A percentile compares a stretch with the other conserved stretches of the same genome.
These are phyloP conservation scores for Drosophila bocki DNA, from an alignment of 1,140 invertebrate species.

Conservation along the genomic window DNA sequence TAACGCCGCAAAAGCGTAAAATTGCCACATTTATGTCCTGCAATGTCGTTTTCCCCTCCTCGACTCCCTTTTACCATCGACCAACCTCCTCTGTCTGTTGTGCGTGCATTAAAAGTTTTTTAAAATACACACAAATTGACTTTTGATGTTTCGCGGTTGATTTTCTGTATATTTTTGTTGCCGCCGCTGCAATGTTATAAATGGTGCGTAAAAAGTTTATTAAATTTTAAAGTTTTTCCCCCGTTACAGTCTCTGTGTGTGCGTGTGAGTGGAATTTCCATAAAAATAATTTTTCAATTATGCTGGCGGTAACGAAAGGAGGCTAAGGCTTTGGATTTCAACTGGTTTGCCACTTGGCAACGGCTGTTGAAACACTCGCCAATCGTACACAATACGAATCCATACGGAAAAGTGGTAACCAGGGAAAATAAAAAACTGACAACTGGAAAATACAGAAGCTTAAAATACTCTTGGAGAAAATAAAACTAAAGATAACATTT, in stretches of 20 bases:
- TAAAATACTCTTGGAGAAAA: slow-evolving; percentile 4
- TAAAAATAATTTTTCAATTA: slow-evolving; percentile 83
- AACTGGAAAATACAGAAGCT: background rate
- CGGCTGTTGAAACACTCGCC: slow-evolving; percentile 45
- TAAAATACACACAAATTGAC: slow-evolving; percentile 79
- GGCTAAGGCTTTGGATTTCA: slow-evolving; percentile 47
- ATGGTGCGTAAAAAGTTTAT: slow-evolving; percentile 82
- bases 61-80: background rate
- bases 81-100: slow-evolving; percentile 1
- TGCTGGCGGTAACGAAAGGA: slow-evolving; percentile 46
- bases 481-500: background rate
- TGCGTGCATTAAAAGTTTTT: slow-evolving; percentile 78
- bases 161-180: slow-evolving; percentile 54
- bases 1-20: slow-evolving; percentile 80
- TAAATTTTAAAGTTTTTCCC: slow-evolving; percentile 71
- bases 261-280: slow-evolving; percentile 57
- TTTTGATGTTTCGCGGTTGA: slow-evolving; percentile 81
- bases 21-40: slow-evolving; percentile 77
- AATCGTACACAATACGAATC: slow-evolving; percentile 13
- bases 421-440: background rate
- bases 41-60: slow-evolving; percentile 46
- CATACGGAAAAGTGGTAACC: slow-evolving; percentile 6
- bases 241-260: slow-evolving; percentile 2
- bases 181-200: slow-evolving; percentile 46
- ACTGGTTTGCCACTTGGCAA: slow-evolving; percentile 61